Evolutionary conservation across 2,797 vertebrate genomes (phyloP).

Genomic region (Neosalanx taihuensis): DNA sequence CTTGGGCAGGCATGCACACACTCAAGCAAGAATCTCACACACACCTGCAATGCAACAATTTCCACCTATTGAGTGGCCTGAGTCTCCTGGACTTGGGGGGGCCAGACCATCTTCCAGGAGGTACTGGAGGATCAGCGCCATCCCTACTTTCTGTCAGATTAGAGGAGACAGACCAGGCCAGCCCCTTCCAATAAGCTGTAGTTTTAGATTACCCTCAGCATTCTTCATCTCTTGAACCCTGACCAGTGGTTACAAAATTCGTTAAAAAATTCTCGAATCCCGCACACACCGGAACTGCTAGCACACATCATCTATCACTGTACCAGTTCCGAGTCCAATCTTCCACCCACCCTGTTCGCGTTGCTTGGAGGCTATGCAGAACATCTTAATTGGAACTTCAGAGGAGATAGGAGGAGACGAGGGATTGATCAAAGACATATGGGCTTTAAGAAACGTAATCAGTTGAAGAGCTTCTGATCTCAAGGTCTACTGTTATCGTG

Average conservation of each 20-base stretch:
- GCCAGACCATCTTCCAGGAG: slow-evolving; percentile 62
- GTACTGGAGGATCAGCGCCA: slow-evolving; percentile 64
- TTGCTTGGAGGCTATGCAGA: not conserved
- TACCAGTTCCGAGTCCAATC: slow-evolving; percentile 27
- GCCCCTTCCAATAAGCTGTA: slow-evolving; percentile 55
- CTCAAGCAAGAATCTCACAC: not conserved
- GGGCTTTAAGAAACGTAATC: slow-evolving; percentile 22
- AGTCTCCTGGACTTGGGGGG: slow-evolving; percentile 62
- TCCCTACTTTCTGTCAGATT: slow-evolving; percentile 50
- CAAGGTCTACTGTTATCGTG: slow-evolving; percentile 22
- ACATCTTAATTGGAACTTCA: slow-evolving; percentile 6
- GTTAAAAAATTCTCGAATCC: slow-evolving; percentile 42
- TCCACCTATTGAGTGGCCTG: slow-evolving; percentile 63
- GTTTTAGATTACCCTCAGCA: slow-evolving; percentile 53
- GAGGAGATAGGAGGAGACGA: slow-evolving; percentile 18
- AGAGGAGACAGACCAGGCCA: slow-evolving; percentile 49
- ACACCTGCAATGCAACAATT: slow-evolving; percentile 1
- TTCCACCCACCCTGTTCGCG: slow-evolving; percentile 13
- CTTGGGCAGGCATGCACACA: slow-evolving; percentile 19
- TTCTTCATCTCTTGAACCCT: slow-evolving; percentile 39
- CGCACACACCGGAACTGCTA: slow-evolving; percentile 6
- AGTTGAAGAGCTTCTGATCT: slow-evolving; percentile 53
- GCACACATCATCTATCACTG: slow-evolving; percentile 31
- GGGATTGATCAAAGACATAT: slow-evolving; percentile 46
- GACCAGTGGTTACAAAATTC: slow-evolving; percentile 38